A percentile compares a stretch with the other conserved stretches of the same genome.
These are phyloP conservation scores for Strigamia maritima DNA, from an alignment of 2,888 invertebrate genomes.

Conservation along the genomic window DNA sequence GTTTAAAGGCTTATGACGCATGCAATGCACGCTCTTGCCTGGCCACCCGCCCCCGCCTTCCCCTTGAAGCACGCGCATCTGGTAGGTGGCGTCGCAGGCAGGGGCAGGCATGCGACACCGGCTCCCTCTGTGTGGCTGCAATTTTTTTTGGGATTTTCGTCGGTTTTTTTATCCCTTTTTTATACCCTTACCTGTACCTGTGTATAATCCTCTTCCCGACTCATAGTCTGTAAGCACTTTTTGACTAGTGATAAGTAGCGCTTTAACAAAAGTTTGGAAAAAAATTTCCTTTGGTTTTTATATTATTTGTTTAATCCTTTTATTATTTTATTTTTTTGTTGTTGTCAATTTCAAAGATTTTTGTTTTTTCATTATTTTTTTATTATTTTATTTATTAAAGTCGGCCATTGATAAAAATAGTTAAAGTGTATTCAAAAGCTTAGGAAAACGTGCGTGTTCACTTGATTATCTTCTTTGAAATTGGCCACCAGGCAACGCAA, in stretches of 20 bases:
- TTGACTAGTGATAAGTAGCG: conserved; percentile 17
- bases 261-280: conserved; percentile 18
- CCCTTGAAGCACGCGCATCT: conserved; percentile 18
- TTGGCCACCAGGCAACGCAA: conserved; percentile 19
- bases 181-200: background rate
- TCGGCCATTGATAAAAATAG: background rate
- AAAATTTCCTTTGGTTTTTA: background rate
- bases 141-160: background rate
- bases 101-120: conserved; percentile 25
- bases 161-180: conserved; percentile 1
- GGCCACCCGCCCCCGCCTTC: background rate
- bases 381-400: background rate
- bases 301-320: conserved; percentile 6
- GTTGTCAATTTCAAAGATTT: conserved; percentile 21
- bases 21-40: conserved; percentile 26
- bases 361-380: background rate
- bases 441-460: conserved; percentile 20
- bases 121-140: conserved; percentile 22
- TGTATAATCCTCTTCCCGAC: background rate
- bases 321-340: background rate
- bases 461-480: conserved; percentile 7
- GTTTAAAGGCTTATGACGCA: conserved; percentile 29
- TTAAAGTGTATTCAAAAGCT: conserved; percentile 6
- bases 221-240: conserved; percentile 19
- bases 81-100: conserved; percentile 19